phyloP scores from a whole-genome alignment of 2,113 vertebrate genomes.

The Pangasianodon hypophthalmus region DNA sequence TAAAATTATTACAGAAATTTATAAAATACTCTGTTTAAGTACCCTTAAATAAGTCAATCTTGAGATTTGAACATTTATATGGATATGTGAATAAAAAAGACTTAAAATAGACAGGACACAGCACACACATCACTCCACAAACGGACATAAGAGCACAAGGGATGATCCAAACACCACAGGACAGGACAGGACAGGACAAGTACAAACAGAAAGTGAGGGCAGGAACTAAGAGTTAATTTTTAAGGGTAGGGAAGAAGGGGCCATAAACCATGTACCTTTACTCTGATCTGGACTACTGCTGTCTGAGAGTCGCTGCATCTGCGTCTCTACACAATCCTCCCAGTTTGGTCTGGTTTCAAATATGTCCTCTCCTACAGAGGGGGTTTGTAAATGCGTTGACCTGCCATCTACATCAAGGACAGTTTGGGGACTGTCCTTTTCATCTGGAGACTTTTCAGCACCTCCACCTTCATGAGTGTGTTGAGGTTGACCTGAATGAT shows the following conservation, averaged over 20 bases:
- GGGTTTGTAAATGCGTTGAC: conserved; percentile 72
- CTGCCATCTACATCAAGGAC: conserved; percentile 83
- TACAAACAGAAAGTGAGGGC: conserved; percentile 46
- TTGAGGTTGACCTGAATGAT: conserved; percentile 57
- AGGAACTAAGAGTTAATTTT: conserved; percentile 72
- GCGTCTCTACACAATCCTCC: conserved; percentile 95
- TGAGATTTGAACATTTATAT: conserved; percentile 83
- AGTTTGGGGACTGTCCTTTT: conserved; percentile 82
- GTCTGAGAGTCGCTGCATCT: conserved; percentile 93
- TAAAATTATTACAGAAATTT: neutral
- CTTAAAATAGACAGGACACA: conserved; percentile 41
- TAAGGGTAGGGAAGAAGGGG: conserved; percentile 57
- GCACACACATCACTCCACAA: conserved; percentile 40
- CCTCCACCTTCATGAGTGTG: conserved; percentile 5
- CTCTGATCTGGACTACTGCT: conserved; percentile 85
- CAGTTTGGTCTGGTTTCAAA: conserved; percentile 92
- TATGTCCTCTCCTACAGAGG: conserved; percentile 85
- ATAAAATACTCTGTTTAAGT: conserved; percentile 6
- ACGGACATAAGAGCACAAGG: conserved; percentile 56
- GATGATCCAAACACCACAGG: conserved; percentile 64
- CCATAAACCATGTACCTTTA: conserved; percentile 83
- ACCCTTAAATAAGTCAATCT: conserved; percentile 79
- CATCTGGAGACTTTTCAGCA: conserved; percentile 75
- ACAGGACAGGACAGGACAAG: conserved; percentile 61
- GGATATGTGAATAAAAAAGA: conserved; percentile 45